Evolutionary conservation across 1,140 invertebrate genomes (phyloP), one percentile per base, ranked within the genome.

Genomic region (Ips nitidus): DNA sequence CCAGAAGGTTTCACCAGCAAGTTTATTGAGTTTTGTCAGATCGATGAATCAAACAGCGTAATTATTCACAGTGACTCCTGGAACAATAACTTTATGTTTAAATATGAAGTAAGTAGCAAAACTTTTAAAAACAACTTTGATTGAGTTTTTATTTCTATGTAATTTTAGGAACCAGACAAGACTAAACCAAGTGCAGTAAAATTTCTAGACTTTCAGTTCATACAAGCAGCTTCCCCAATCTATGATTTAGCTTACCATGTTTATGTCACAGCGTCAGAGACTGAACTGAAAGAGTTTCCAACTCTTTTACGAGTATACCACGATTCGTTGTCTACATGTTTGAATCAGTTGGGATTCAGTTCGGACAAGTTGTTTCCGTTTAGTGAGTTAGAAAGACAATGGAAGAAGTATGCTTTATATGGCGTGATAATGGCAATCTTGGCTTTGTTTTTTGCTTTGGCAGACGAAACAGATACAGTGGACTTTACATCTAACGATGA

Each of bases 151-250:
- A 6, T 37, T 55, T 22, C 22, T 22, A 22, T 22, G 22, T 22
- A 22, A 22, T 62, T 52, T 38, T 40, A 62, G 43, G 42, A 62
- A 22, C 22, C 39, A 65, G 50, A 39, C 7, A 22, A 50, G n/a
- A n/a, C 36, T 8, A 66, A 70, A 62, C 63, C 66, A 61, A 38
- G 40, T 43, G 56, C 70, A 4, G 40, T 72, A 6, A 7, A 77
- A 73, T 63, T 76, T 86, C 69, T 88, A n/a, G 86, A 88, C 71
- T 85, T 83, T 75, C 86, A 88, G 75, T 74, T 86, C 6, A 78
- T 80, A 7, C 77, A 84, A 3, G 82, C 83, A 67, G 82, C 82
- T 1, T 86, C 86, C 2, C 86, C 86, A 4, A 81, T 84, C 1
- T 82, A 81, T 1, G 86, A 88, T 66, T 69, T 88, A 57, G 80